Evolutionary conservation across 2,113 vertebrate species (phyloP), one percentile per base, ranked within the genome.

Genomic region (Chloropsis hardwickii): DNA sequence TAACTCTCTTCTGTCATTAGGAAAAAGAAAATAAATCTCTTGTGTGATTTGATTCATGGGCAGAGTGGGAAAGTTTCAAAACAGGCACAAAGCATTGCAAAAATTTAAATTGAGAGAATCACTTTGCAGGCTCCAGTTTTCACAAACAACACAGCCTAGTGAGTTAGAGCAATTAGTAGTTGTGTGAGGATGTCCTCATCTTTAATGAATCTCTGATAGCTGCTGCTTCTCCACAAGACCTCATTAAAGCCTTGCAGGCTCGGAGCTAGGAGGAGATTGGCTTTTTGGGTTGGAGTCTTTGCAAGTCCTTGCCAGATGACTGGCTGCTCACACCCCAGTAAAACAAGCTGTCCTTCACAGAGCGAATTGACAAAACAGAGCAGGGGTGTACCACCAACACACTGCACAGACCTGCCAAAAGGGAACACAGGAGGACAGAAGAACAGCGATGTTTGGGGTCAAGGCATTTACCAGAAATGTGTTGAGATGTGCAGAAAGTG

Each of bases 101-200:
- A 45, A 58, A 96, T 86, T 77, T 88, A 48, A 61, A 88, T 35
- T 74, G 86, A 87, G 64, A 80, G 83, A 72, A 89, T 67, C 0
- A 0, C 48, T 81, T 86, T 80, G 89, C 81, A 95, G 84, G 70
- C 83, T 94, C 61, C 51, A 40, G 27, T 74, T 94, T 86, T 72
- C 66, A 83, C 40, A 74, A 84, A 92, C 40, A 87, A 29, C 54
- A 84, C 4, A 2, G 88, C 28, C 76, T 48, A 54, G 81, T 44
- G 73, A 92, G 69, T 74, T 94, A 45, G 40, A 91, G 73, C 81
- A 92, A 94, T 95, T 95, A 96, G 69, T 67, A 81, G 50, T 62
- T 67, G 17, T 67, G 51, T 1, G 2, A 94, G 53, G 65, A 72
- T 79, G 70, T 72, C 53, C 70, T 85, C 53, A 35, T 95, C 84